phyloP scores from a whole-genome alignment of 2,888 invertebrate species.

The Poecilobothrus nobilitatus region DNA sequence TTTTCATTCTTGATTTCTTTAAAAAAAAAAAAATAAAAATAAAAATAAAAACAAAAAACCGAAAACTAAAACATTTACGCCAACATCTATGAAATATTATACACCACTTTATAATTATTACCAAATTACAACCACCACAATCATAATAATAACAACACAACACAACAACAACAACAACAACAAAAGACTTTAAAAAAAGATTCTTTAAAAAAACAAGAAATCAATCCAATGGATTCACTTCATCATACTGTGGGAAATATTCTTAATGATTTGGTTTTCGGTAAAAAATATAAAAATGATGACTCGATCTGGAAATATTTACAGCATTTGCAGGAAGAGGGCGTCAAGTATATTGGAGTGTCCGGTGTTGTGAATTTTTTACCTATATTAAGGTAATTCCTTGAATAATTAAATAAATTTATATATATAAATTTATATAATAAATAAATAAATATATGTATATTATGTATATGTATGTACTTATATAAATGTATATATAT shows the following conservation, averaged over 20 bases:
- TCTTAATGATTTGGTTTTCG: slow-evolving; percentile 69
- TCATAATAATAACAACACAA: not conserved
- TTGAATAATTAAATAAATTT: not conserved
- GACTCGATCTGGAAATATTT: slow-evolving; percentile 71
- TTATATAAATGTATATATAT: not conserved
- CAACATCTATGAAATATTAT: no score
- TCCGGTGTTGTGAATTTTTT: slow-evolving; percentile 78
- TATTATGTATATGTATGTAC: no score
- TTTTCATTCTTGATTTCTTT: not conserved
- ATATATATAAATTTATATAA: no score
- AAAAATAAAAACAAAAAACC: no score
- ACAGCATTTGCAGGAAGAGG: slow-evolving; percentile 70
- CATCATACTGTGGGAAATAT: slow-evolving; percentile 67
- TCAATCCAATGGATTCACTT: slow-evolving; percentile 36
- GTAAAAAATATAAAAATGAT: slow-evolving; percentile 57
- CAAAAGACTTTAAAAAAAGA: slow-evolving; percentile 25
- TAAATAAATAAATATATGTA: no score
- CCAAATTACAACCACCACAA: no score
- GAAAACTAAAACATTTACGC: no score
- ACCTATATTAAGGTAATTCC: slow-evolving; percentile 60
- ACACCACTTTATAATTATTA: no score
- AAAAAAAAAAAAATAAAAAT: not conserved
- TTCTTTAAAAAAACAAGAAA: slow-evolving; percentile 34
- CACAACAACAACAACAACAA: not conserved
- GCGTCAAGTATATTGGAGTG: slow-evolving; percentile 72